Evolutionary conservation across 2,797 vertebrate genomes (phyloP), one percentile per base, ranked within the genome.

Genomic region (Eulemur coronatus): DNA sequence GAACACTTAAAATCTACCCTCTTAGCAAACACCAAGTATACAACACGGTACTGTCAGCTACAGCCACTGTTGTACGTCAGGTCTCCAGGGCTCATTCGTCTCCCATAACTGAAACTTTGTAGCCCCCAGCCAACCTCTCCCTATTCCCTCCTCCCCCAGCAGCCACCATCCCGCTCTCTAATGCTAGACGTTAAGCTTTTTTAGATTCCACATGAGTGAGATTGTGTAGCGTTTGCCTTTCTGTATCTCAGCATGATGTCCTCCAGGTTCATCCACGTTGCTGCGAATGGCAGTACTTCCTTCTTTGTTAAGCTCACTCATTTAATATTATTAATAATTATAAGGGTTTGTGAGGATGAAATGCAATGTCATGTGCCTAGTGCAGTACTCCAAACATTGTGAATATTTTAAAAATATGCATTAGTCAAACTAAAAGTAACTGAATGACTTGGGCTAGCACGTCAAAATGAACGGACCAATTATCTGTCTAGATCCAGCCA

Each of bases 41-140:
- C 7, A 28, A 4, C 15, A 17, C 2, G 4, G 3, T 13, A 3
- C 4, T n/a, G 18, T 41, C 26, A 48, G 33, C 46, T 20, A 0
- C 13, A 30, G 28, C 52, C 38, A 28, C 11, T 8, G 38, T 13
- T 48, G 10, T 20, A 12, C 1, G 11, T 75, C 18, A 2, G 24
- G 9, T 9, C 69, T 43, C 38, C 26, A 46, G 30, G 55, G 20
- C 12, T 41, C 9, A 26, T 2, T 26, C 17, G 0, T 41, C 33
- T 35, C 26, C 1, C 1, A 0, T 43, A 13, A 28, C 35, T 28
- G 22, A 18, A 61, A 35, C 48, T 24, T 9, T 33, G 8, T 5
- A 4, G 20, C n/a, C 11, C 22, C 30, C 17, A 43, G 41, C 17
- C 4, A n/a, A 14, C 4, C 0, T 24, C 35, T 10, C 28, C 33